A percentile compares a stretch with the other conserved stretches of the same genome.
Conservation (phyloP, 2,888 invertebrate species). For the Epinotia brunnichana region DNA sequence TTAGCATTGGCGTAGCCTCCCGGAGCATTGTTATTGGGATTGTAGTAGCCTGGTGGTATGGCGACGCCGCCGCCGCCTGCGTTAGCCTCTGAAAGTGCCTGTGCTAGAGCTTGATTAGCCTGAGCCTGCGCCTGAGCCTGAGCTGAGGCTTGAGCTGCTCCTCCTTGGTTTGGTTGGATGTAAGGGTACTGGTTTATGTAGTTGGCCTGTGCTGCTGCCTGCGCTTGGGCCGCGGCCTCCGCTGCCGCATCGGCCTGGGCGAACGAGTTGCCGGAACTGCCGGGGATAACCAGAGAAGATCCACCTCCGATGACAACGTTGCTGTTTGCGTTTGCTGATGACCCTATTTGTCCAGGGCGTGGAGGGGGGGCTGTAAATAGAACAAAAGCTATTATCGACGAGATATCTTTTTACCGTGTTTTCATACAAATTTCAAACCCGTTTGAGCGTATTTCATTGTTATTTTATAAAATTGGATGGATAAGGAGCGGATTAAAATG, state of each 20-base stretch:
- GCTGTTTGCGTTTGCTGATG: conserved; percentile 3
- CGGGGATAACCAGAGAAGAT: background rate
- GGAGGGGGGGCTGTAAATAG: background rate
- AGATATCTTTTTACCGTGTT: too few species aligned
- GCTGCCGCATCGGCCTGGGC: conserved; percentile 11
- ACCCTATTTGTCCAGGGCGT: background rate
- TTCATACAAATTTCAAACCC: too few species aligned
- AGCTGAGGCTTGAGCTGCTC: background rate
- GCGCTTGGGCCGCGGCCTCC: conserved; percentile 27
- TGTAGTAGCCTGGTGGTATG: background rate
- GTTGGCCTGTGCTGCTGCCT: conserved; percentile 6
- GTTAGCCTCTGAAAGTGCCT: background rate
- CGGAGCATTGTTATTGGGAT: background rate
- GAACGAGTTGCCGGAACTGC: background rate
- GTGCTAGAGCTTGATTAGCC: conserved; percentile 7
- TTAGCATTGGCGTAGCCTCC: background rate
- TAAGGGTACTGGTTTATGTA: conserved; percentile 2
- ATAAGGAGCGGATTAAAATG: too few species aligned
- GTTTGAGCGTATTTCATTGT: too few species aligned
- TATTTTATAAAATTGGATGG: too few species aligned
- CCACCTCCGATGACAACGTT: background rate
- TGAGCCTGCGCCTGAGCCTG: background rate
- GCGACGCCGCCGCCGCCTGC: background rate
- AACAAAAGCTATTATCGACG: background rate
- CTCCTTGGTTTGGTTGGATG: background rate